A percentile compares a stretch with the other conserved stretches of the same genome.
phyloP scores from a whole-genome alignment of 2,888 invertebrate species.

The Abrostola triplasia region DNA sequence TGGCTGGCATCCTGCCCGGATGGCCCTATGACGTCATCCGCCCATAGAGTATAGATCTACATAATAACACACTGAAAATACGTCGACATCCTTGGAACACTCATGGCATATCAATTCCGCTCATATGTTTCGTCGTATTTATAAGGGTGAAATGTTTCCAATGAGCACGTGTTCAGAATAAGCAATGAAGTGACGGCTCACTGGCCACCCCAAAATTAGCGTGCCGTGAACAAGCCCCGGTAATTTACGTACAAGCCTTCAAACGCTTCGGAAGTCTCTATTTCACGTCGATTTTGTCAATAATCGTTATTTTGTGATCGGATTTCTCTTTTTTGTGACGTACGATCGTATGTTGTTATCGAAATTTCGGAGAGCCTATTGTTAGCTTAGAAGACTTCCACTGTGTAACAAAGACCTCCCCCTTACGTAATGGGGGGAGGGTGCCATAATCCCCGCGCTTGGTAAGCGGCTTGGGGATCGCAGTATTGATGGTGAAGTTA shows the following conservation, averaged over 20 bases:
- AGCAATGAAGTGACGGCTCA: slow-evolving; percentile 60
- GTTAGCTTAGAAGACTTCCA: too few relatives aligned
- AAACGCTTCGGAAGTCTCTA: slow-evolving; percentile 42
- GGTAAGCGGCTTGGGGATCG: too few relatives aligned
- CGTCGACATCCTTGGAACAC: slow-evolving; percentile 14
- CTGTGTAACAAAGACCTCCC: too few relatives aligned
- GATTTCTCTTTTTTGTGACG: neutral
- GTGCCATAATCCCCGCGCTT: too few relatives aligned
- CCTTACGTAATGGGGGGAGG: too few relatives aligned
- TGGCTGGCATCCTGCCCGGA: too few relatives aligned
- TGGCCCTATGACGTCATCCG: too few relatives aligned
- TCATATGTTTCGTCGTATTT: slow-evolving; percentile 27
- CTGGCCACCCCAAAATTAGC: slow-evolving; percentile 52
- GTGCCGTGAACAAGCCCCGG: slow-evolving; percentile 44
- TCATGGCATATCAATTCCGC: slow-evolving; percentile 23
- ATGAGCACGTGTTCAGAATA: slow-evolving; percentile 60
- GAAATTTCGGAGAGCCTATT: too few relatives aligned
- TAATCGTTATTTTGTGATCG: slow-evolving; percentile 21
- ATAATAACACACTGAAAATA: slow-evolving; percentile 2
- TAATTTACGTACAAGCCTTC: slow-evolving; percentile 50
- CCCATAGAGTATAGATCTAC: too few relatives aligned
- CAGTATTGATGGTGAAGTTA: too few relatives aligned
- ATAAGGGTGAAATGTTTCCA: slow-evolving; percentile 43
- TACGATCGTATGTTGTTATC: too few relatives aligned
- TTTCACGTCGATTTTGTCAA: slow-evolving; percentile 38